phyloP scores from a whole-genome alignment of 2,888 invertebrate species.

The Alloplasta piceator region DNA sequence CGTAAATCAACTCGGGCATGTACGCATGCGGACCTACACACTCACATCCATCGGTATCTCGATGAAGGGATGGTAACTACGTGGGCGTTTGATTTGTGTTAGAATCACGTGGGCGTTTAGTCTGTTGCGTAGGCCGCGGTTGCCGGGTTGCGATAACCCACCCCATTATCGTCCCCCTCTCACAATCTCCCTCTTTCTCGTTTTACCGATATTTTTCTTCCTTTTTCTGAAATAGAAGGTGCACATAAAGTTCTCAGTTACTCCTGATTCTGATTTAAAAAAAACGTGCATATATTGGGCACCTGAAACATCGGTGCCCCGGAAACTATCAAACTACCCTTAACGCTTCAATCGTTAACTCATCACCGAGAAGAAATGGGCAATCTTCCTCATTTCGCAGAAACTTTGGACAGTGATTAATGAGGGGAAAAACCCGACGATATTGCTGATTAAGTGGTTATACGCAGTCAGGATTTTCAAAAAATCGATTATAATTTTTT shows the following conservation, averaged over 20 bases:
- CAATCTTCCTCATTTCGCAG: too few species aligned
- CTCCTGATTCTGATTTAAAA: conserved; percentile 39
- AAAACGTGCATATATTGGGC: background rate
- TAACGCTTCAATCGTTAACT: too few species aligned
- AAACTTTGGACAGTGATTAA: too few species aligned
- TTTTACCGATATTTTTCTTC: conserved; percentile 16
- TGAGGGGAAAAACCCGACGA: too few species aligned
- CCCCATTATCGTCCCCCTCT: conserved; percentile 16
- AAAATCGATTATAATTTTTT: too few species aligned
- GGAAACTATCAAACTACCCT: conserved; percentile 9
- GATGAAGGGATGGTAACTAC: conserved; percentile 55
- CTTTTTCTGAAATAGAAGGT: conserved; percentile 1
- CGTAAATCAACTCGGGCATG: background rate
- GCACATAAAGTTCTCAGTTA: conserved; percentile 28
- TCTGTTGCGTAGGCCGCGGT: conserved; percentile 73
- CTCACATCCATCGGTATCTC: conserved; percentile 27
- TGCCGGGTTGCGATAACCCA: conserved; percentile 59
- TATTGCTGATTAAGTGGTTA: too few species aligned
- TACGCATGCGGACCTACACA: conserved; percentile 13
- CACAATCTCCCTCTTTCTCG: background rate
- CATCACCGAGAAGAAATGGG: too few species aligned
- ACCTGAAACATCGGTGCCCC: background rate
- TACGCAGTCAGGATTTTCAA: too few species aligned
- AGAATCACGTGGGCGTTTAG: conserved; percentile 74
- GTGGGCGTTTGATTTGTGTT: conserved; percentile 72